phyloP scores from a whole-genome alignment of 2,888 invertebrate species.

The Eristalinus aeneus region DNA sequence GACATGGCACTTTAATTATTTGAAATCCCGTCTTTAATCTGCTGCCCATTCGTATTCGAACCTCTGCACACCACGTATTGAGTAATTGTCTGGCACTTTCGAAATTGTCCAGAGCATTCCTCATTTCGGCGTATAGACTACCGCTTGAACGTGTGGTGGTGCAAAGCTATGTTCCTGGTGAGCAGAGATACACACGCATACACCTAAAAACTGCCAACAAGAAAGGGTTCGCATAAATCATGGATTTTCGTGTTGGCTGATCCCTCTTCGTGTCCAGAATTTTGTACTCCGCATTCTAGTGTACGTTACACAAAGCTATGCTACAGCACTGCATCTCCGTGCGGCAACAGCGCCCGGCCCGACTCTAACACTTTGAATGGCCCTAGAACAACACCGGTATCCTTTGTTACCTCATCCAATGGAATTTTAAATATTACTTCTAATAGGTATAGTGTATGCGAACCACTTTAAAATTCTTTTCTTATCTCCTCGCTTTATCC shows the following conservation, averaged over 20 bases:
- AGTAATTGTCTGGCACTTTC: not conserved
- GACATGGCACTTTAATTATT: too few relatives aligned
- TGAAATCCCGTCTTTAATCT: not conserved
- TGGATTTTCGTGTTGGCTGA: constrained; percentile 66
- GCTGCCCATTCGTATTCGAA: not conserved
- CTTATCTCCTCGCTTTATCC: constrained; percentile 61
- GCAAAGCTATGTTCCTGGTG: constrained; percentile 38
- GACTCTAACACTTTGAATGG: not conserved
- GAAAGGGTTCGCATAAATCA: constrained; percentile 66
- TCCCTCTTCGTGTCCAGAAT: constrained; percentile 63
- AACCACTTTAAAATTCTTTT: constrained; percentile 68
- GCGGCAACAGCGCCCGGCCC: not conserved
- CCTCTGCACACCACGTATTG: not conserved
- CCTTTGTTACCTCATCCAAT: constrained; percentile 22
- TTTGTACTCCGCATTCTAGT: constrained; percentile 1
- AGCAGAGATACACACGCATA: constrained; percentile 27
- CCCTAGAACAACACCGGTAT: not conserved
- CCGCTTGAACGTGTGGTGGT: constrained; percentile 29
- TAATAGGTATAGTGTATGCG: constrained; percentile 59
- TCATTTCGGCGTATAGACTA: not conserved
- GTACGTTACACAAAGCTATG: constrained; percentile 2
- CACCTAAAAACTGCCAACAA: constrained; percentile 47
- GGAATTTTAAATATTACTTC: constrained; percentile 66
- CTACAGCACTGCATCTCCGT: not conserved
- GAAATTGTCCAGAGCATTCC: not conserved